These are phyloP conservation scores for Heliconius aoede DNA, from an alignment of 2,888 invertebrate genomes.

Conservation along the genomic window DNA sequence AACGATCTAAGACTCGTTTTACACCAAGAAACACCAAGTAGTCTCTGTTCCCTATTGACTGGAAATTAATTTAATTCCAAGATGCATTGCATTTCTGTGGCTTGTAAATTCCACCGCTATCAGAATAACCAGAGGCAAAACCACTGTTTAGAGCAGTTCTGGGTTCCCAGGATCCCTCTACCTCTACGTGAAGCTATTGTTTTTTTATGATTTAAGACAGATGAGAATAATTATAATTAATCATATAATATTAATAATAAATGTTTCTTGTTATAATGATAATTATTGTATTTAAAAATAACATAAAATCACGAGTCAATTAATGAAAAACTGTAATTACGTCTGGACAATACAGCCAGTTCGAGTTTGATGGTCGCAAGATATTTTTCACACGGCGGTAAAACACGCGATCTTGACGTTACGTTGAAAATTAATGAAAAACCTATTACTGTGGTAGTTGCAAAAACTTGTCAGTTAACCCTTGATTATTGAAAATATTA, in stretches of 20 bases:
- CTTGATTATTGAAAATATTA: neutral
- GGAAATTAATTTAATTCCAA: no score
- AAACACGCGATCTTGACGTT: constrained; percentile 34
- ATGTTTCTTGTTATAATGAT: neutral
- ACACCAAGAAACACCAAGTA: no score
- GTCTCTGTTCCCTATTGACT: no score
- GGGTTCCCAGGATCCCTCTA: no score
- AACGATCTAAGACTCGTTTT: no score
- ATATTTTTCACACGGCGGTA: constrained; percentile 15
- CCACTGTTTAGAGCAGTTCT: no score
- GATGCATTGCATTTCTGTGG: neutral
- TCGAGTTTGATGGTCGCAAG: constrained; percentile 15
- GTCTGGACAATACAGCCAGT: constrained; percentile 8
- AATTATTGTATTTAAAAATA: neutral
- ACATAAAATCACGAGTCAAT: neutral
- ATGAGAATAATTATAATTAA: no score
- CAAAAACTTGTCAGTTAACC: neutral
- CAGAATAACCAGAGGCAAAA: neutral
- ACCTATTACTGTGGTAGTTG: constrained; percentile 13
- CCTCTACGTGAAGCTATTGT: no score
- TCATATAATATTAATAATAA: neutral
- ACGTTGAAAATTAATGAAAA: constrained; percentile 32
- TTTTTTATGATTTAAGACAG: no score
- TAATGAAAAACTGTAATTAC: constrained; percentile 11
- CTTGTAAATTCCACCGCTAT: neutral